Evolutionary conservation across 2,113 vertebrate species (phyloP).

Genomic region (Alouatta palliata): DNA sequence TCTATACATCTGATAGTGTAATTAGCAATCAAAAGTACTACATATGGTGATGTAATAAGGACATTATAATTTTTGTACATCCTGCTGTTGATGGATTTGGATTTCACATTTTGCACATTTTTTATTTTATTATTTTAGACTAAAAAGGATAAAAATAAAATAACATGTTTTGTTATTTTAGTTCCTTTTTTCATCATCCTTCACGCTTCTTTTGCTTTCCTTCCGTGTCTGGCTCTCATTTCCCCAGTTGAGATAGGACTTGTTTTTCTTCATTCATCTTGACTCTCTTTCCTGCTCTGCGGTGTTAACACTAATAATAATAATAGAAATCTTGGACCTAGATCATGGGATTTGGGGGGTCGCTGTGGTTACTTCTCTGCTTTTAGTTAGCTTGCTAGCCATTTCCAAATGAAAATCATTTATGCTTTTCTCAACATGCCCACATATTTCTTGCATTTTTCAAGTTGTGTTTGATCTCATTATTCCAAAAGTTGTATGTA

Average conservation of each 20-base stretch:
- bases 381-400: neutral
- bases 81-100: conserved; percentile 64
- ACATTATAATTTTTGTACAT: conserved; percentile 64
- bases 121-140: conserved; percentile 71
- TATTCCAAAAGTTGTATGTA: conserved; percentile 15
- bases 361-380: neutral
- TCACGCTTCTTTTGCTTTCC: conserved; percentile 68
- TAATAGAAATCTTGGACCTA: conserved; percentile 6
- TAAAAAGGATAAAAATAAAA: conserved; percentile 74
- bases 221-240: conserved; percentile 69
- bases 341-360: conserved; percentile 12
- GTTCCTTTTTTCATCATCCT: conserved; percentile 59
- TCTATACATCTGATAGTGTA: conserved; percentile 68
- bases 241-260: conserved; percentile 65
- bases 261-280: conserved; percentile 73
- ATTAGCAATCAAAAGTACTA: conserved; percentile 74
- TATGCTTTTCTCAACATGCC: neutral
- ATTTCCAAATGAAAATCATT: neutral
- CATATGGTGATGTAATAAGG: conserved; percentile 55
- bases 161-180: conserved; percentile 72
- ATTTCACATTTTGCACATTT: conserved; percentile 66
- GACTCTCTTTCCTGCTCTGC: conserved; percentile 26
- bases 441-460: conserved; percentile 38
- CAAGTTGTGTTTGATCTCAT: neutral
- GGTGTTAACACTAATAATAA: conserved; percentile 45